These are phyloP conservation scores for Cenopis cana DNA, from an alignment of 2,888 invertebrate species.

Conservation along the genomic window DNA sequence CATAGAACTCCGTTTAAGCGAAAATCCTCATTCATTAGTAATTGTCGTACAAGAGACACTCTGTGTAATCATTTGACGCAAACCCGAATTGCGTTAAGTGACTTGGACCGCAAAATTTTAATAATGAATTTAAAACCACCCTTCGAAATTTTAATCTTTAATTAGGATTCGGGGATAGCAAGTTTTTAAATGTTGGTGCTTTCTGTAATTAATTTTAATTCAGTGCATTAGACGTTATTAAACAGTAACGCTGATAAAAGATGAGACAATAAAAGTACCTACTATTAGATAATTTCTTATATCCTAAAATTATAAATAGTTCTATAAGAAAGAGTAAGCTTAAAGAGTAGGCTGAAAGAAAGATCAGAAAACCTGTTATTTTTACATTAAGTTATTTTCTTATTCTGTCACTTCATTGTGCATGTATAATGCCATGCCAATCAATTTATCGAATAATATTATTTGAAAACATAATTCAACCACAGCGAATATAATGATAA, in stretches of 20 bases:
- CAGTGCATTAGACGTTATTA: neutral
- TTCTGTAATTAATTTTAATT: constrained; percentile 5
- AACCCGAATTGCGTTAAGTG: constrained; percentile 58
- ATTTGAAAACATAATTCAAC: neutral
- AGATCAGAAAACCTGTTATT: no score
- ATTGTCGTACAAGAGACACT: constrained; percentile 4
- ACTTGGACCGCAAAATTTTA: constrained; percentile 78
- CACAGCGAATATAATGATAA: neutral
- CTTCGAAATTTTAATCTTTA: constrained; percentile 83
- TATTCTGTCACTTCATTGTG: no score
- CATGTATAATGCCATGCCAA: no score
- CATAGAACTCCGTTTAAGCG: neutral
- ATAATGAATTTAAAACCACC: constrained; percentile 81
- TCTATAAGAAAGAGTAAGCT: no score
- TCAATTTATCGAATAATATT: no score
- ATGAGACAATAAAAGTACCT: neutral
- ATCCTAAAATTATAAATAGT: no score
- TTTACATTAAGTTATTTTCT: no score
- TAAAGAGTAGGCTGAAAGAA: no score
- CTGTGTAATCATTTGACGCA: constrained; percentile 52
- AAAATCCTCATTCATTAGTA: constrained; percentile 1
- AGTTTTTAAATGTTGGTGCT: constrained; percentile 7
- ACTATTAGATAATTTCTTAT: neutral
- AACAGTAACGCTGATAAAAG: neutral
- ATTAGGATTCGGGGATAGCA: constrained; percentile 59